phyloP scores from a whole-genome alignment of 2,888 invertebrate genomes.

The Dendrolimus houi region DNA sequence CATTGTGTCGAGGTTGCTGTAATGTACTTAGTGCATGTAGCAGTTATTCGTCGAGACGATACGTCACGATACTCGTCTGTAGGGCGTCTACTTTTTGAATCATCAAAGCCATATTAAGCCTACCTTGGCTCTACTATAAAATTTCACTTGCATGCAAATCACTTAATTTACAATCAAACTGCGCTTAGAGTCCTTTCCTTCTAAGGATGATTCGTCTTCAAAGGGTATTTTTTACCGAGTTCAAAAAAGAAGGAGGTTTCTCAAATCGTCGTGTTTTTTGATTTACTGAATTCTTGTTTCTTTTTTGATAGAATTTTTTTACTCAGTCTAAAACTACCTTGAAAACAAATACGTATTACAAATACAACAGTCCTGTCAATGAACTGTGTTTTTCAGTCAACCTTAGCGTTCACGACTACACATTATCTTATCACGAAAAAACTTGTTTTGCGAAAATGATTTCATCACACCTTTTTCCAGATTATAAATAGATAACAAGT shows the following conservation, averaged over 20 bases:
- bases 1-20: slow-evolving; percentile 55
- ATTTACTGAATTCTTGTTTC: too few relatives aligned
- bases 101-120: slow-evolving; percentile 14
- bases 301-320: too few relatives aligned
- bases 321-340: background rate
- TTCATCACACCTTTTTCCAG: slow-evolving; percentile 26
- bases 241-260: too few relatives aligned
- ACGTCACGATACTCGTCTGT: slow-evolving; percentile 69
- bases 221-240: too few relatives aligned
- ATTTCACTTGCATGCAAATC: too few relatives aligned
- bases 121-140: too few relatives aligned
- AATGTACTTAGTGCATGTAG: slow-evolving; percentile 40
- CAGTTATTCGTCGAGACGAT: slow-evolving; percentile 37
- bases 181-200: too few relatives aligned
- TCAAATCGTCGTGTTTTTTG: too few relatives aligned
- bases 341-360: background rate
- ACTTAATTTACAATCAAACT: too few relatives aligned
- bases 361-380: slow-evolving; percentile 36
- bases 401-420: slow-evolving; percentile 42
- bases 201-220: too few relatives aligned
- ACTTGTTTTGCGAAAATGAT: slow-evolving; percentile 26
- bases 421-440: slow-evolving; percentile 41
- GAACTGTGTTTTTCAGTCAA: slow-evolving; percentile 56
- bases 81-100: slow-evolving; percentile 56
- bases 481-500: slow-evolving; percentile 15